phyloP scores from a whole-genome alignment of 2,888 invertebrate genomes.

The Eurois occulta region DNA sequence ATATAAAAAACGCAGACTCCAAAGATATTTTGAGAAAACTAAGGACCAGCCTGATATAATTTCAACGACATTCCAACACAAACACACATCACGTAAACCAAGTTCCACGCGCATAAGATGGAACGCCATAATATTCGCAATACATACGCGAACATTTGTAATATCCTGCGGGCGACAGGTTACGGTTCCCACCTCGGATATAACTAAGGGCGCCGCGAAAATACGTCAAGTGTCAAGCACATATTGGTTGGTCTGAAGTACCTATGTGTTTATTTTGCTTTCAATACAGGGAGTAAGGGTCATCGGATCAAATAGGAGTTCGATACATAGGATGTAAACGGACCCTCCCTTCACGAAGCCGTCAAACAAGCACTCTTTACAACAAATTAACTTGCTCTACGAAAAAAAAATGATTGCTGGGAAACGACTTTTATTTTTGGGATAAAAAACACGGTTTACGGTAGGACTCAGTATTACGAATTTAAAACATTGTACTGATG shows the following conservation, averaged over 20 bases:
- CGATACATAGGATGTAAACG: not conserved
- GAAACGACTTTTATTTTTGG: no score
- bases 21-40: not conserved
- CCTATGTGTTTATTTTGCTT: constrained; percentile 2
- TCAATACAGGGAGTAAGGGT: not conserved
- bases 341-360: not conserved
- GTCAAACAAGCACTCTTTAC: no score
- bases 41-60: not conserved
- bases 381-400: no score
- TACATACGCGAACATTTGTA: constrained; percentile 32
- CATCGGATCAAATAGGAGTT: not conserved
- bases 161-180: constrained; percentile 51
- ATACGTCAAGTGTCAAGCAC: constrained; percentile 40
- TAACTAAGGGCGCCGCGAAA: constrained; percentile 24
- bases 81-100: not conserved
- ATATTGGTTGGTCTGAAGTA: constrained; percentile 3
- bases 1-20: not conserved
- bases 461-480: no score
- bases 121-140: constrained; percentile 22
- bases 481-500: no score
- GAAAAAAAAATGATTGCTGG: no score
- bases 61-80: constrained; percentile 9
- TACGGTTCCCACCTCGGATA: constrained; percentile 30
- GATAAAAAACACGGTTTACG: no score
- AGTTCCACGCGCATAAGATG: not conserved